These are phyloP conservation scores for Philhelius pedissequus DNA, from an alignment of 2,888 invertebrate species.

Conservation along the genomic window DNA sequence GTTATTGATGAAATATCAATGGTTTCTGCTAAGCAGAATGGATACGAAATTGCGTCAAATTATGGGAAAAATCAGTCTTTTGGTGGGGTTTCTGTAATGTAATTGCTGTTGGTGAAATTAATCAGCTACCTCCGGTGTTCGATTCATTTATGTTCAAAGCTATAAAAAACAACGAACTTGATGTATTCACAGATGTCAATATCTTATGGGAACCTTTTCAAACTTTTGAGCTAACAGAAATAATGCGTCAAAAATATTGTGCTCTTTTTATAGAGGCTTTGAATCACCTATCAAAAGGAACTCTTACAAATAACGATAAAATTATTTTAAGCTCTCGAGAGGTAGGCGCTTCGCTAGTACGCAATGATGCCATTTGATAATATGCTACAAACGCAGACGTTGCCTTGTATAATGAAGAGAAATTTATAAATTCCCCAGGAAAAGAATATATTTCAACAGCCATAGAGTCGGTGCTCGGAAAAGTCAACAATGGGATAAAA, in stretches of 20 bases:
- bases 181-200: not conserved
- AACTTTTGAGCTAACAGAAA: not conserved
- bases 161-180: not conserved
- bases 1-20: constrained; percentile 10
- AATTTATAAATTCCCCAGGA: not conserved
- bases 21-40: not conserved
- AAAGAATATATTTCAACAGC: not conserved
- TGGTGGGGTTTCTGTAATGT: not conserved
- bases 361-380: not conserved
- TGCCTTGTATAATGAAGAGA: not conserved
- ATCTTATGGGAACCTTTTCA: not conserved
- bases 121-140: no score
- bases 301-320: not conserved
- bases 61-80: not conserved
- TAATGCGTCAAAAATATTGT: constrained; percentile 11
- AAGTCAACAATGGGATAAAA: not conserved
- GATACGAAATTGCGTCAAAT: not conserved
- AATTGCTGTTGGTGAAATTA: not conserved
- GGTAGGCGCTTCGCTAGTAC: not conserved
- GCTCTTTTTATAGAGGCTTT: not conserved
- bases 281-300: not conserved
- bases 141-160: not conserved
- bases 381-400: not conserved
- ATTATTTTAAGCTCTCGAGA: not conserved
- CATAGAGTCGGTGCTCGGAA: not conserved